Evolutionary conservation across 2,888 invertebrate species (phyloP).

Genomic region (Oxystoma pomonae): DNA sequence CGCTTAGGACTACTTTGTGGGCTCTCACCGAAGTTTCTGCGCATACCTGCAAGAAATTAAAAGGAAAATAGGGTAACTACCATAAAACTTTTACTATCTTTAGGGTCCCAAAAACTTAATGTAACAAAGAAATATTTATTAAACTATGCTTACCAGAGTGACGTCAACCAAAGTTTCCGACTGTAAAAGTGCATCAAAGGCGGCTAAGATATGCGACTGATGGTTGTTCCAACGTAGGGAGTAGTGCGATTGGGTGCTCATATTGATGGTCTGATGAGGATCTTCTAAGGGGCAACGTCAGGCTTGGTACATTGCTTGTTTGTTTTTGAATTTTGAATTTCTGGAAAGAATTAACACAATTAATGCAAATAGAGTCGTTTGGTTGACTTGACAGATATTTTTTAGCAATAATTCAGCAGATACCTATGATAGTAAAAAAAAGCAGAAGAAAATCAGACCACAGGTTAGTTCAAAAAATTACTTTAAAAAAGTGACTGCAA

Average conservation of each 20-base stretch:
- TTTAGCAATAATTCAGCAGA: too few species aligned
- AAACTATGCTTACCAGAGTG: conserved; percentile 67
- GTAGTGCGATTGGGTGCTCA: conserved; percentile 70
- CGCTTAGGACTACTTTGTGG: conserved; percentile 88
- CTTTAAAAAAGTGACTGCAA: too few species aligned
- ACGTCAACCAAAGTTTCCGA: conserved; percentile 86
- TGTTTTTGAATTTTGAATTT: conserved; percentile 39
- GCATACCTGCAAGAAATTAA: conserved; percentile 59
- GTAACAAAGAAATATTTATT: too few species aligned
- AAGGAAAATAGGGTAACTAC: too few species aligned
- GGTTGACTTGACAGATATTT: too few species aligned
- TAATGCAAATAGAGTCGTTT: too few species aligned
- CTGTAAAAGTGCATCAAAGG: conserved; percentile 84
- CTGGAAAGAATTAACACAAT: conserved; percentile 33
- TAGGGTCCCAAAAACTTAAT: too few species aligned
- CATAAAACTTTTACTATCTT: too few species aligned
- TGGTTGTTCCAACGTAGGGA: conserved; percentile 94
- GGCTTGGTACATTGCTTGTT: conserved; percentile 32
- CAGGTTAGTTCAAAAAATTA: too few species aligned
- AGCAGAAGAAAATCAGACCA: too few species aligned
- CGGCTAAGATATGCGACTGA: conserved; percentile 80
- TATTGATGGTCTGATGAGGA: conserved; percentile 8
- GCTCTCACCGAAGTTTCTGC: conserved; percentile 81
- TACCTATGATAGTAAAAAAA: too few species aligned
- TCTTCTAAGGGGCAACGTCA: conserved; percentile 29